phyloP scores from a whole-genome alignment of 2,888 invertebrate species.

The Eristalinus sepulchralis region DNA sequence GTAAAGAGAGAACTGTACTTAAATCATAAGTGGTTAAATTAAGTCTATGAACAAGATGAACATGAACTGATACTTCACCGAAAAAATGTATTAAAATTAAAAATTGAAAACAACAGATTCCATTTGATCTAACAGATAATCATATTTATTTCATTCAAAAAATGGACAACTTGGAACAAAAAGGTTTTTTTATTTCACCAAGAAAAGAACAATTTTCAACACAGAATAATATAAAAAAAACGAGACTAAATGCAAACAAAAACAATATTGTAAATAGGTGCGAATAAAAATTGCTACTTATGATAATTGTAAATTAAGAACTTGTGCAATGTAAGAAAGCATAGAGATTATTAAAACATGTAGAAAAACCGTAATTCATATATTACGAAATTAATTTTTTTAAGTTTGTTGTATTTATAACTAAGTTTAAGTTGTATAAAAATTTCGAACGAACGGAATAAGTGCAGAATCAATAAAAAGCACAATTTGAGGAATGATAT shows the following conservation, averaged over 20 bases:
- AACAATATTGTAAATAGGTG: neutral
- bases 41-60: neutral
- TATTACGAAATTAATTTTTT: slow-evolving; percentile 25
- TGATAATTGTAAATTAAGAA: neutral
- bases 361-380: neutral
- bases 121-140: no score
- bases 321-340: slow-evolving; percentile 4
- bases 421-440: slow-evolving; percentile 43
- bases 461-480: slow-evolving; percentile 41
- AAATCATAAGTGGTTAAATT: neutral
- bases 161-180: no score
- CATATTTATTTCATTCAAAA: no score
- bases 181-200: neutral
- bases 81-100: no score
- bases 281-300: neutral
- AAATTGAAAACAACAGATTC: no score
- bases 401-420: neutral
- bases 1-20: neutral
- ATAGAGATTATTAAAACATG: neutral
- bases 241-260: neutral
- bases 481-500: slow-evolving; percentile 1
- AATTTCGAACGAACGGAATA: neutral
- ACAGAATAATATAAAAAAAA: neutral
- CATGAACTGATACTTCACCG: neutral
- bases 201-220: neutral